phyloP scores from a whole-genome alignment of 2,797 vertebrate species.

The Tragelaphus oryx region DNA sequence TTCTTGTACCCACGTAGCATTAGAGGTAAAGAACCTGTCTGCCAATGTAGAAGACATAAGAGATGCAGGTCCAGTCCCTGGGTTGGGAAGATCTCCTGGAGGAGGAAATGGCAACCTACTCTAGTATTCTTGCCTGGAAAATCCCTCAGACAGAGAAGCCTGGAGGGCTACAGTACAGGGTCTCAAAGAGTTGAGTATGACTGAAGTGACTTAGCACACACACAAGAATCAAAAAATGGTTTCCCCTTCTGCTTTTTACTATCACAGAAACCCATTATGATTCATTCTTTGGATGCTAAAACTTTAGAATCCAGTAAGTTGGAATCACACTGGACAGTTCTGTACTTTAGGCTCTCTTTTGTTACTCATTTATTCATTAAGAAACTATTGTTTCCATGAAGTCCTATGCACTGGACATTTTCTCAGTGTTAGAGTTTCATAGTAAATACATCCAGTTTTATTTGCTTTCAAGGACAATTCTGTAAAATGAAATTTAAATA shows the following conservation, averaged over 20 bases:
- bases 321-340: not conserved
- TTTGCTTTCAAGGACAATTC: conserved; percentile 18
- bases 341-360: not conserved
- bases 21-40: not conserved
- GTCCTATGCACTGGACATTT: not conserved
- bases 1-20: not conserved
- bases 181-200: not conserved
- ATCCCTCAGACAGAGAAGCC: not conserved
- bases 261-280: not conserved
- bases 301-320: not conserved
- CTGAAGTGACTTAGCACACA: not conserved
- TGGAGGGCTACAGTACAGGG: not conserved
- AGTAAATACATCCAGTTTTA: conserved; percentile 27
- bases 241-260: not conserved
- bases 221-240: not conserved
- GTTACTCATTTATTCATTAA: conserved; percentile 15
- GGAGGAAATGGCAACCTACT: not conserved
- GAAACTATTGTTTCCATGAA: not conserved
- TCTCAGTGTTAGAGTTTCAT: not conserved
- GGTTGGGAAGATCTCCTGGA: not conserved
- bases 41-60: not conserved
- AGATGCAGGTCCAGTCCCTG: not conserved
- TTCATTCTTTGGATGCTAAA: not conserved
- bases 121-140: not conserved
- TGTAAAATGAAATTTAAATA: conserved; percentile 51